Evolutionary conservation across 2,797 vertebrate genomes (phyloP), one percentile per base, ranked within the genome.

Genomic region (Ambastaia sidthimunki): DNA sequence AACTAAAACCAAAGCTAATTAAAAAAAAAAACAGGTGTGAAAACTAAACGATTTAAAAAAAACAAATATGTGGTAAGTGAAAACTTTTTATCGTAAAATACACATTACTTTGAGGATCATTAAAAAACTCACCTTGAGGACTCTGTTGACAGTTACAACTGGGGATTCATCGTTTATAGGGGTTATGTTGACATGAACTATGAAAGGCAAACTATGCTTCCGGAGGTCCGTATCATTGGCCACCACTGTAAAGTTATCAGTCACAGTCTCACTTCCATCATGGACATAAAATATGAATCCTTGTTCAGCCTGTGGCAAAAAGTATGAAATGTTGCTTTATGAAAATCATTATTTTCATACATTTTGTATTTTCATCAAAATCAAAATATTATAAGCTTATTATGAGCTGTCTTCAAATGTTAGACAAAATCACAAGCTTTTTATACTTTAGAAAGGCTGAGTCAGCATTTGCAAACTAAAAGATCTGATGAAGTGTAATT

Each of bases 211-310:
- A 82, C 96, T 98, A 88, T 93, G 92, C 85, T 97, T 98, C 83
- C 87, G 85, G 70, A 94, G 84, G 59, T 95, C 94, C 0, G 92
- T 95, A 88, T 91, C 93, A 82, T 95, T 97, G 62, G 93, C 95
- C 44, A 93, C 81, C 7, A 98, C 75, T 63, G 94, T 96, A 86
- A 98, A 97, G 88, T 88, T 94, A 89, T 98, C 97, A 19, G 74
- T 84, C 11, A 87, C 68, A 0, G 93, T 94, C 84, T 97, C 94
- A 0, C 95, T 97, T 72, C 91, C 94, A 48, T 97, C 95, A 13
- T 97, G 96, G 81, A 96, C 88, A 31, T 95, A 98, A 66, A 91
- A 94, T 87, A 97, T 95, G 84, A 95, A 91, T 82, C 94, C 91
- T 11, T 93, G 92, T 81, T 96, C 94, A 83, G 98, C 83, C 97